Evolutionary conservation across 2,888 invertebrate species (phyloP).

Genomic region (Ichneumoninae sp.): DNA sequence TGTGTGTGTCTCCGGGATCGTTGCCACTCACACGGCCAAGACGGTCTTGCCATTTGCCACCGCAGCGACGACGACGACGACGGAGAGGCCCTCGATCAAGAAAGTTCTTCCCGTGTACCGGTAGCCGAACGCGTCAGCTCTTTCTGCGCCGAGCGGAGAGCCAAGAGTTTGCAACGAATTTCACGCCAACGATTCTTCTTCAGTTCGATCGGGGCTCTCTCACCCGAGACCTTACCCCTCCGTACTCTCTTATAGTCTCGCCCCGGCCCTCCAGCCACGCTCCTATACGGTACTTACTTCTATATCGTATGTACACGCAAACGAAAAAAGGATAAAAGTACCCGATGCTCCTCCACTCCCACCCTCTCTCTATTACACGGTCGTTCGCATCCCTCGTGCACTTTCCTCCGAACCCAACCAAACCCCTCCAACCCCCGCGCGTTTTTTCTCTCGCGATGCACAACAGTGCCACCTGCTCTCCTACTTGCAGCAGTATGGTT

Average conservation of each 20-base stretch:
- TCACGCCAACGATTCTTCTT: constrained; percentile 68
- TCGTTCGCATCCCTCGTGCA: constrained; percentile 60
- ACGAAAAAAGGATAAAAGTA: constrained; percentile 40
- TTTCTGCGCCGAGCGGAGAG: constrained; percentile 32
- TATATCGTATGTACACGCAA: constrained; percentile 23
- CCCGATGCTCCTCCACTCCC: constrained; percentile 10
- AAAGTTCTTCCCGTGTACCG: constrained; percentile 60
- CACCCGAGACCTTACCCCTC: constrained; percentile 24
- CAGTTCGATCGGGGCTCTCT: constrained; percentile 63
- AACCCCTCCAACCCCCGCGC: neutral
- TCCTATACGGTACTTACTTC: constrained; percentile 18
- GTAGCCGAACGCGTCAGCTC: constrained; percentile 53
- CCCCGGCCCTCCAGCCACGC: neutral
- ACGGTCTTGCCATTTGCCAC: neutral
- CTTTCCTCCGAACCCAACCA: constrained; percentile 30
- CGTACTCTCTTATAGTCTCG: constrained; percentile 24
- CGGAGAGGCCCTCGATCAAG: constrained; percentile 61
- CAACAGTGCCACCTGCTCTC: constrained; percentile 27
- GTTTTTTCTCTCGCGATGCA: constrained; percentile 3
- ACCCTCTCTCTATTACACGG: constrained; percentile 63
- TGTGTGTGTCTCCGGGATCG: neutral
- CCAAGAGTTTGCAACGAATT: constrained; percentile 63
- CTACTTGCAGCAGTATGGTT: constrained; percentile 31
- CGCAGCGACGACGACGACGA: neutral
- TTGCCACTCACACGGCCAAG: neutral